Percentiles rank a stretch among this genome's conserved stretches.
Conservation (phyloP, 2,888 invertebrate species). For the Drosophila parthenogenetica region DNA sequence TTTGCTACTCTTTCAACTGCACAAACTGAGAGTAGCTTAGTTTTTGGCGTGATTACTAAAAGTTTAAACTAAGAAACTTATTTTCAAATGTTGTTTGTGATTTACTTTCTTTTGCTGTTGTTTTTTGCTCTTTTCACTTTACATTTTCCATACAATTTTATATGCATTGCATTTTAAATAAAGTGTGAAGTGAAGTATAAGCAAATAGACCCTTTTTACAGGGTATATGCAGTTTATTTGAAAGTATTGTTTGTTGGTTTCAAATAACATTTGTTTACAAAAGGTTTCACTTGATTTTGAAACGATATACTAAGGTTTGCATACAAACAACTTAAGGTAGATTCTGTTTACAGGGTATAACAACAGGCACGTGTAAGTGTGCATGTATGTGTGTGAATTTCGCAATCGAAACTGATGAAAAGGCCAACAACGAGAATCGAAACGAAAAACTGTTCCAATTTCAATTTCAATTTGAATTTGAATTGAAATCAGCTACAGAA, state of each 20-base stretch:
- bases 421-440: slow-evolving; percentile 25
- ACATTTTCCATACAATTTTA: too few relatives aligned
- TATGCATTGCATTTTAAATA: too few relatives aligned
- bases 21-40: too few relatives aligned
- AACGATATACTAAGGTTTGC: background rate
- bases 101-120: too few relatives aligned
- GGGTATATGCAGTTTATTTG: background rate
- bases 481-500: slow-evolving; percentile 52
- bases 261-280: background rate
- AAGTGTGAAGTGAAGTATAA: too few relatives aligned
- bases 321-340: background rate
- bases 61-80: too few relatives aligned
- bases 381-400: slow-evolving; percentile 21
- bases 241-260: background rate
- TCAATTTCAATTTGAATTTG: slow-evolving; percentile 55
- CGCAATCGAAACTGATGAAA: slow-evolving; percentile 53
- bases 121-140: too few relatives aligned
- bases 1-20: too few relatives aligned
- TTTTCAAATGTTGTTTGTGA: too few relatives aligned
- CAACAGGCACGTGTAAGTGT: slow-evolving; percentile 5
- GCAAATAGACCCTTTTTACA: background rate
- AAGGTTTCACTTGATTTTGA: background rate
- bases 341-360: slow-evolving; percentile 30
- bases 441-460: slow-evolving; percentile 50
- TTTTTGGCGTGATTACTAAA: too few relatives aligned